These are phyloP conservation scores for Rhamnusium bicolor DNA, from an alignment of 2,888 invertebrate genomes.

Conservation along the genomic window DNA sequence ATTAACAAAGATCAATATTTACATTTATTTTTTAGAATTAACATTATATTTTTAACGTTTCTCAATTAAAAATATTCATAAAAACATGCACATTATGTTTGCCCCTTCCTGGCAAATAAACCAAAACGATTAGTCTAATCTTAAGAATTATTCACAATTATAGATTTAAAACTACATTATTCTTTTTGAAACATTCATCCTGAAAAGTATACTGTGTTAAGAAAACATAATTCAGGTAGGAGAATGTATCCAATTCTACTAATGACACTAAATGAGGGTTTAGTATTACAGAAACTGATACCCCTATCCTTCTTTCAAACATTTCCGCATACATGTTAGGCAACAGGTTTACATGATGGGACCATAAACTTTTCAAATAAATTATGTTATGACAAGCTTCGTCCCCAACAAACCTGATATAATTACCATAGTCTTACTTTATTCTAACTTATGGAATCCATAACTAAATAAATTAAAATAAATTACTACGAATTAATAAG, in stretches of 20 bases:
- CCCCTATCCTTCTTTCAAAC: constrained; percentile 11
- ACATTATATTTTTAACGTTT: too few relatives aligned
- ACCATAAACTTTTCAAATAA: constrained; percentile 23
- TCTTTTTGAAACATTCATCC: background rate
- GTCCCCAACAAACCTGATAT: constrained; percentile 2
- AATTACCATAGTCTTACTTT: constrained; percentile 21
- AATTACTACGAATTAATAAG: constrained; percentile 25
- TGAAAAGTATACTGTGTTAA: background rate
- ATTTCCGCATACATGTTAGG: constrained; percentile 34
- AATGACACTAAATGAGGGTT: constrained; percentile 26
- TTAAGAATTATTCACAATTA: background rate
- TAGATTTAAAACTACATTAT: background rate
- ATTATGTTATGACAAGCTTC: constrained; percentile 12
- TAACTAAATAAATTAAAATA: constrained; percentile 27
- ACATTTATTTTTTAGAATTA: too few relatives aligned
- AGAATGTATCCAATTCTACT: background rate
- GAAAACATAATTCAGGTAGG: constrained; percentile 14
- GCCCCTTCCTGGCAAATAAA: too few relatives aligned
- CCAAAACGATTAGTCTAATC: background rate
- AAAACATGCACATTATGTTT: too few relatives aligned
- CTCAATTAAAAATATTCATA: too few relatives aligned
- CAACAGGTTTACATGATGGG: constrained; percentile 21
- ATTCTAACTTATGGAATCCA: constrained; percentile 23
- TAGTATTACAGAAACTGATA: constrained; percentile 31
- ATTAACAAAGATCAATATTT: too few relatives aligned